phyloP scores from a whole-genome alignment of 37 sponge, comb jelly and placozoan genomes.

The Crambe crambe region DNA sequence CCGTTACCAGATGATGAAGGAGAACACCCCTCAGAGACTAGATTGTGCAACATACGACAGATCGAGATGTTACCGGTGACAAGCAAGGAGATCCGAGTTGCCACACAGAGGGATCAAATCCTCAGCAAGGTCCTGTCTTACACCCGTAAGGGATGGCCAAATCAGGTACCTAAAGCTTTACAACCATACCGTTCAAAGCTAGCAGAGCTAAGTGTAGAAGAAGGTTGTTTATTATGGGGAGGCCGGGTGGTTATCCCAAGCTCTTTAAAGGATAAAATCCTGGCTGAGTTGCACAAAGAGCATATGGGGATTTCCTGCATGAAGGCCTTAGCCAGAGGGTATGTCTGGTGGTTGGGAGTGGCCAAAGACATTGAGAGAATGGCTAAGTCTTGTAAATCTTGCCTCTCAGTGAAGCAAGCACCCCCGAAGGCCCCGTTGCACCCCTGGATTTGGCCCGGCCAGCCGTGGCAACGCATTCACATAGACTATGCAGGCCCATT shows the following conservation, averaged over 20 bases:
- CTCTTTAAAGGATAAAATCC: conserved; percentile 9
- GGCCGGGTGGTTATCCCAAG: conserved; percentile 18
- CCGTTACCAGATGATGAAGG: not conserved
- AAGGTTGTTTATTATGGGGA: conserved; percentile 14
- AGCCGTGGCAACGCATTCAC: conserved; percentile 16
- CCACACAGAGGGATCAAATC: no score
- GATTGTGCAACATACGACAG: no score
- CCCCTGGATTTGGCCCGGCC: conserved; percentile 12
- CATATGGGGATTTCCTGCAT: conserved; percentile 21
- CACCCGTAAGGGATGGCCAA: no score
- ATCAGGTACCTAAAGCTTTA: no score
- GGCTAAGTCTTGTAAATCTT: conserved; percentile 4
- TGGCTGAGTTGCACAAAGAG: conserved; percentile 17
- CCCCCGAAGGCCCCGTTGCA: not conserved
- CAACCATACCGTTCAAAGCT: not conserved
- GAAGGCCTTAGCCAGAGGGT: conserved; percentile 26
- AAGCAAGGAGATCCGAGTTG: no score
- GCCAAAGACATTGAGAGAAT: conserved; percentile 14
- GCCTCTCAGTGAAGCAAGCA: not conserved
- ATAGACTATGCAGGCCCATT: conserved; percentile 25
- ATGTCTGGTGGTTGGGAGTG: conserved; percentile 44
- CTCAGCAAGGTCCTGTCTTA: no score
- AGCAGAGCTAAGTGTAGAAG: not conserved
- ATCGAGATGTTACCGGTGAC: no score
- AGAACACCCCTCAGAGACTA: no score